These are phyloP conservation scores for Phyllotreta striolata DNA, from an alignment of 2,888 invertebrate species.

Conservation along the genomic window DNA sequence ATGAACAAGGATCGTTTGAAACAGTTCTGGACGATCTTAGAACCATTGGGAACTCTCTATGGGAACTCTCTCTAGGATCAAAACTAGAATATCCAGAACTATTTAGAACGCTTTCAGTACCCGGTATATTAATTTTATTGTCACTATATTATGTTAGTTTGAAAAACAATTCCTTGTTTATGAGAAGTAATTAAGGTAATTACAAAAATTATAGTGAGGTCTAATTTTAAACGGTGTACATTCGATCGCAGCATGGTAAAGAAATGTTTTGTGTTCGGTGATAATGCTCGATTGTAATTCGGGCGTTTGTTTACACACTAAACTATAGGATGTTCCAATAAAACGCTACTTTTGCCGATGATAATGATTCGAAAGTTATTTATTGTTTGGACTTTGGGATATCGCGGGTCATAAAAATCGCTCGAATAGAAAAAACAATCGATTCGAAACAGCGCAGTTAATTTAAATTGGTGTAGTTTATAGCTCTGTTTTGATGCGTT, in stretches of 20 bases:
- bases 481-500: conserved; percentile 4
- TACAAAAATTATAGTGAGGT: too few species aligned
- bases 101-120: too few species aligned
- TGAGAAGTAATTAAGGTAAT: too few species aligned
- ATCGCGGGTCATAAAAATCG: conserved; percentile 23
- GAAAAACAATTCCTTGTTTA: neutral
- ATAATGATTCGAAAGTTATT: conserved; percentile 21
- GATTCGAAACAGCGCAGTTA: conserved; percentile 16
- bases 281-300: conserved; percentile 13
- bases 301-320: conserved; percentile 19
- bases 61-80: too few species aligned
- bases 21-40: too few species aligned
- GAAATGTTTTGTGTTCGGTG: conserved; percentile 14
- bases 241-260: conserved; percentile 8
- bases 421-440: conserved; percentile 23
- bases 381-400: conserved; percentile 24
- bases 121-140: too few species aligned
- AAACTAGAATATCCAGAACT: too few species aligned
- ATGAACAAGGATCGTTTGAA: too few species aligned
- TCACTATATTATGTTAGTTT: too few species aligned
- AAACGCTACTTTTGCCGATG: conserved; percentile 13
- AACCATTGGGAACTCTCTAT: too few species aligned
- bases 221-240: conserved; percentile 14
- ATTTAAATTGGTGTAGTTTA: neutral
- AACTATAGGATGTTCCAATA: conserved; percentile 22